Evolutionary conservation across 2,888 invertebrate species (phyloP).

Genomic region (Leucophenga montana): DNA sequence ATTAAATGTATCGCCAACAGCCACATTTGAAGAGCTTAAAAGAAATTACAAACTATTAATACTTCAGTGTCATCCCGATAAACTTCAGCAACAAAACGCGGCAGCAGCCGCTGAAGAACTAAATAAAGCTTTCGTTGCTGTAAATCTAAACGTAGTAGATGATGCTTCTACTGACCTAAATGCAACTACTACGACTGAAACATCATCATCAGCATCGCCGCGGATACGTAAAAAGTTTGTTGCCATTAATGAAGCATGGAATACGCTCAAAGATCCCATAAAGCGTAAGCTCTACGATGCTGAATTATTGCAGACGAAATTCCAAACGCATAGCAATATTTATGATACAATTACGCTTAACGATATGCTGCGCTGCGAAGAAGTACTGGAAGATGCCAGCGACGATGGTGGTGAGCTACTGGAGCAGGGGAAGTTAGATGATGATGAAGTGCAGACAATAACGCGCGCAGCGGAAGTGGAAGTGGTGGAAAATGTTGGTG

Average conservation of each 20-base stretch:
- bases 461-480: constrained; percentile 25
- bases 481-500: constrained; percentile 57
- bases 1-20: constrained; percentile 57
- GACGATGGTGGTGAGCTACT: constrained; percentile 9
- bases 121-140: constrained; percentile 21
- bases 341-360: constrained; percentile 73
- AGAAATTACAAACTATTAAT: constrained; percentile 71
- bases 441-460: neutral
- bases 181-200: constrained; percentile 42
- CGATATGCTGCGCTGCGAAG: constrained; percentile 74
- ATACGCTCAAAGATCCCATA: constrained; percentile 77
- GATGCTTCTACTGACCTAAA: constrained; percentile 34
- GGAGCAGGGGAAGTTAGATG: constrained; percentile 2
- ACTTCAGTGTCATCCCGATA: constrained; percentile 72
- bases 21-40: constrained; percentile 67
- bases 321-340: constrained; percentile 76
- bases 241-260: constrained; percentile 82
- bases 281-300: constrained; percentile 80
- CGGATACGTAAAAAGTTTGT: constrained; percentile 70
- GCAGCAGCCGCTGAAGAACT: constrained; percentile 27
- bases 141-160: constrained; percentile 39
- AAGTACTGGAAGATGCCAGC: constrained; percentile 39
- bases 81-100: constrained; percentile 59
- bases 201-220: too few relatives aligned
- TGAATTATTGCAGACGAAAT: constrained; percentile 76